Evolutionary conservation across 2,113 vertebrate genomes (phyloP), one percentile per base, ranked within the genome.

Genomic region (Murina feae): DNA sequence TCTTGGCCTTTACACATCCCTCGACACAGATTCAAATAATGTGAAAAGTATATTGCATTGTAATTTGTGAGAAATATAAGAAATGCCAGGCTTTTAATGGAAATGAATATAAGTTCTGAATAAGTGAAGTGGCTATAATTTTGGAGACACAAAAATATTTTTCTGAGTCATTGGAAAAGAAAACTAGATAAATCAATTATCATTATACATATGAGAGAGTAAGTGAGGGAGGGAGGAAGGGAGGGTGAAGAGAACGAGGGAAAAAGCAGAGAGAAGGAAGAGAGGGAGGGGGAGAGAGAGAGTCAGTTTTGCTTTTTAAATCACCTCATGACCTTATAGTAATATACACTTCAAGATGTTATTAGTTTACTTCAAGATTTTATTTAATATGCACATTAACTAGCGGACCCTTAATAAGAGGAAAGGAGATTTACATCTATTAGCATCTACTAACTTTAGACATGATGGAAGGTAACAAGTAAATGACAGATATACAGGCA

Each of bases 1-100:
- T 83, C 25, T 69, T 95, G 47, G 58, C 79, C 47, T 95, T 89
- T 81, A 30, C 8, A 68, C 8, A 75, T 86, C 60, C 82, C 71
- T 65, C 55, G 47, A 72, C 6, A 81, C 39, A 95, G 80, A 80
- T 94, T 96, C 69, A 92, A 95, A 83, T 81, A 86, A 94, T 58
- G 2, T 23, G 18, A 78, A 93, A 94, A 92, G 79, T 88, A 80
- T 69, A 92, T 80, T 89, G 90, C 14, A n/a, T 49, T 86, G 51
- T 18, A 95, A 95, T 95, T 60, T 79, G 35, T 76, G 44, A 75
- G 35, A 71, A 91, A 80, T 94, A 89, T 17, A 76, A 42, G 39
- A 90, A 90, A 89, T 49, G 4, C 4, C 44, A 86, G 28, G 2
- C 18, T 5, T 5, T 97, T 94, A 32, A 58, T 75, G 21, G 32